phyloP scores from a whole-genome alignment of 2,888 invertebrate species.

The Andrena marginata region DNA sequence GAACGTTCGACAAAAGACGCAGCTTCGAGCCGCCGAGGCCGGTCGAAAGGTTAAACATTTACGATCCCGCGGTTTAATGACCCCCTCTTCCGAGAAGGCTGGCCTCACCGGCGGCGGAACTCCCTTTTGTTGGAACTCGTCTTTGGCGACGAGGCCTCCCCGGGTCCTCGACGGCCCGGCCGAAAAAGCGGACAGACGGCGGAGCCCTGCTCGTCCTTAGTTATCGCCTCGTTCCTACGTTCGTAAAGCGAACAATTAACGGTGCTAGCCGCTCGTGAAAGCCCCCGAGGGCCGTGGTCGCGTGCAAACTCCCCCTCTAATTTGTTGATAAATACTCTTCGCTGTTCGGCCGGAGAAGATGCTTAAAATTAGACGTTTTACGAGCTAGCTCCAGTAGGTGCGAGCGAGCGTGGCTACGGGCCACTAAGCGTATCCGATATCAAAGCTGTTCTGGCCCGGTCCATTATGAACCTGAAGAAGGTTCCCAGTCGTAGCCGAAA shows the following conservation, averaged over 20 bases:
- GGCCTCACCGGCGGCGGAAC: constrained; percentile 7
- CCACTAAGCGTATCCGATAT: constrained; percentile 77
- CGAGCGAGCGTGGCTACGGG: constrained; percentile 58
- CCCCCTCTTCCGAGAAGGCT: constrained; percentile 61
- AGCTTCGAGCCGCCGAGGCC: constrained; percentile 24
- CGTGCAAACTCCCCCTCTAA: constrained; percentile 62
- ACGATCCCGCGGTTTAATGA: constrained; percentile 64
- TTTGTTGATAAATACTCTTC: constrained; percentile 78
- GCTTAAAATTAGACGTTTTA: constrained; percentile 80
- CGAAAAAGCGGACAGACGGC: neutral
- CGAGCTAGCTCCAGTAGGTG: constrained; percentile 68
- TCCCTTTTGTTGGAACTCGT: neutral
- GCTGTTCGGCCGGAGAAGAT: constrained; percentile 45
- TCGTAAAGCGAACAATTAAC: constrained; percentile 50
- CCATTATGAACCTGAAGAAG: constrained; percentile 50
- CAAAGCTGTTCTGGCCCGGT: constrained; percentile 65
- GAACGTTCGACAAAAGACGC: constrained; percentile 39
- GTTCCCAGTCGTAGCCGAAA: constrained; percentile 17
- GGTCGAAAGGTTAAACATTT: constrained; percentile 66
- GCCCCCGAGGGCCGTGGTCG: constrained; percentile 21
- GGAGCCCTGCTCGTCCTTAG: neutral
- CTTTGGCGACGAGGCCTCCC: neutral
- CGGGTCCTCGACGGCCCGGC: neutral
- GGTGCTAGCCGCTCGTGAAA: constrained; percentile 26
- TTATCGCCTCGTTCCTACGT: constrained; percentile 36